These are phyloP conservation scores for Allophyes oxyacanthae DNA, from an alignment of 2,888 invertebrate species.

Conservation along the genomic window DNA sequence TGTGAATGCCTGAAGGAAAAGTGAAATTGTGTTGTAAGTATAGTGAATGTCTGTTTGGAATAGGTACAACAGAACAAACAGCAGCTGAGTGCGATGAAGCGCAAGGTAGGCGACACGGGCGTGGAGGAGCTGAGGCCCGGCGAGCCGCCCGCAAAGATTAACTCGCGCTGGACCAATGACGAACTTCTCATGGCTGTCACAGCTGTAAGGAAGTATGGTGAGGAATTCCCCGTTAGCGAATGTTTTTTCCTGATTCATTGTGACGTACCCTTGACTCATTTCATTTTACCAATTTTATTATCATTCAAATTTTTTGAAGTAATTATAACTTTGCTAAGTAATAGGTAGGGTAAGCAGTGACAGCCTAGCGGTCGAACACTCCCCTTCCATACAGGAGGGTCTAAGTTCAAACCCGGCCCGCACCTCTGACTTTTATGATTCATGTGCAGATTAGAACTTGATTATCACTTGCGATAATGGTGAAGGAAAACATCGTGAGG, in stretches of 20 bases:
- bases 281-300: slow-evolving; percentile 1
- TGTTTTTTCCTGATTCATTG: slow-evolving; percentile 3
- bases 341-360: too few relatives aligned
- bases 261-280: slow-evolving; percentile 7
- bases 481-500: too few relatives aligned
- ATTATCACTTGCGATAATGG: too few relatives aligned
- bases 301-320: not conserved
- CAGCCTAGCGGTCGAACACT: too few relatives aligned
- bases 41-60: slow-evolving; percentile 41
- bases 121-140: slow-evolving; percentile 91
- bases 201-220: slow-evolving; percentile 95
- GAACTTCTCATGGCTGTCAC: slow-evolving; percentile 97
- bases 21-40: slow-evolving; percentile 25
- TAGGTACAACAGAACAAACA: slow-evolving; percentile 99
- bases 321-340: not conserved
- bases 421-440: too few relatives aligned
- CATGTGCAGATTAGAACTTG: too few relatives aligned
- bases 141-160: slow-evolving; percentile 92
- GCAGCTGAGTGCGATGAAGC: slow-evolving; percentile 95
- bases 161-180: slow-evolving; percentile 97
- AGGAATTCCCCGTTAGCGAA: slow-evolving; percentile 72
- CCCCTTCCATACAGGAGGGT: too few relatives aligned
- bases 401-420: too few relatives aligned
- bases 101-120: slow-evolving; percentile 90
- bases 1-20: slow-evolving; percentile 40